These are phyloP conservation scores for Ochlodes sylvanus DNA, from an alignment of 2,888 invertebrate species.

Conservation along the genomic window DNA sequence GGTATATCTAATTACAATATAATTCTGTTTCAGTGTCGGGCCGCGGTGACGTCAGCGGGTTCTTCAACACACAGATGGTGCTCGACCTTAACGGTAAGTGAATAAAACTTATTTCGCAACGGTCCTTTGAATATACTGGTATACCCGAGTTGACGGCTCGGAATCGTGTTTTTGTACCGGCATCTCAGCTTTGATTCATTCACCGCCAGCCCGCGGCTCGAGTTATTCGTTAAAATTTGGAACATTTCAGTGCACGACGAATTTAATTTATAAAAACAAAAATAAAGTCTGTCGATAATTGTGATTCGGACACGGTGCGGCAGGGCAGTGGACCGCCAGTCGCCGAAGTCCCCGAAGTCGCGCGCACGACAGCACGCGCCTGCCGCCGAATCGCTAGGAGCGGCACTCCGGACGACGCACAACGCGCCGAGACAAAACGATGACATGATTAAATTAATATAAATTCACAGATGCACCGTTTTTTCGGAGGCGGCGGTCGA, in stretches of 20 bases:
- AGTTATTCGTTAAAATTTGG: conserved; percentile 30
- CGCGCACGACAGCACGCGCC: neutral
- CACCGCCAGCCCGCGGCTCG: conserved; percentile 23
- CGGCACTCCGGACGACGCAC: conserved; percentile 22
- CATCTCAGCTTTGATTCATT: conserved; percentile 33
- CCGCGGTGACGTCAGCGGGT: conserved; percentile 80
- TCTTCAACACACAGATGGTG: conserved; percentile 81
- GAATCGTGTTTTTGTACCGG: conserved; percentile 58
- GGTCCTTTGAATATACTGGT: conserved; percentile 54
- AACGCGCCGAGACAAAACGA: conserved; percentile 64
- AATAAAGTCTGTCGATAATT: conserved; percentile 27
- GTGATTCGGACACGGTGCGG: conserved; percentile 17
- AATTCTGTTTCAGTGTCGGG: conserved; percentile 77
- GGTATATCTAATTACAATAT: conserved; percentile 53
- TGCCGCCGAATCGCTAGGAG: conserved; percentile 6
- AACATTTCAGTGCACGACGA: conserved; percentile 26
- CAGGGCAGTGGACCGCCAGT: too few species aligned
- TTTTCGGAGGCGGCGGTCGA: conserved; percentile 63
- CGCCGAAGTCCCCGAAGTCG: too few species aligned
- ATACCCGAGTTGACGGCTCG: conserved; percentile 49
- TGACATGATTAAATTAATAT: conserved; percentile 76
- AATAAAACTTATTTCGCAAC: conserved; percentile 44
- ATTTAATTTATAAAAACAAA: conserved; percentile 31
- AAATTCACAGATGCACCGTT: conserved; percentile 62
- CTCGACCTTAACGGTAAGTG: conserved; percentile 80